Evolutionary conservation across 1,140 invertebrate genomes (phyloP).

Genomic region (Dendroctonus ponderosae): DNA sequence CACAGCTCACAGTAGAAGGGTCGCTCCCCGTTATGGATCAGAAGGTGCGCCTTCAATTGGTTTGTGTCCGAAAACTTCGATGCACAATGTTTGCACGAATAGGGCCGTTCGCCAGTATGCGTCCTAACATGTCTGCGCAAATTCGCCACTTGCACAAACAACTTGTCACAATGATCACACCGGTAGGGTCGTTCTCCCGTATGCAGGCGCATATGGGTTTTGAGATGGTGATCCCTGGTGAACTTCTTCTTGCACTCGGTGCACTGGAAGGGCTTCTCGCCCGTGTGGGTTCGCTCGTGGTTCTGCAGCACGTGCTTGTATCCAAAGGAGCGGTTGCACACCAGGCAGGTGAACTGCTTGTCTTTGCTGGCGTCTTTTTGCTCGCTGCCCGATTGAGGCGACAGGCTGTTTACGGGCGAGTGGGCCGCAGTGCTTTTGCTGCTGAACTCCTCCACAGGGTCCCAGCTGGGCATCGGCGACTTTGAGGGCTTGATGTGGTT

Average conservation of each 20-base stretch:
- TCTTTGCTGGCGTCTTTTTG: slow-evolving; percentile 62
- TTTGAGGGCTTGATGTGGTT: too few species aligned
- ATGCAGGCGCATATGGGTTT: slow-evolving; percentile 89
- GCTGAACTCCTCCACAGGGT: too few species aligned
- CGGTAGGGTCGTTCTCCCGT: slow-evolving; percentile 92
- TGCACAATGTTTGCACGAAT: slow-evolving; percentile 85
- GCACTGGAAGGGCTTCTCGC: slow-evolving; percentile 95
- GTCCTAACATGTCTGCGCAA: slow-evolving; percentile 88
- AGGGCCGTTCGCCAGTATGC: slow-evolving; percentile 93
- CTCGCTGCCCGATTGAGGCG: slow-evolving; percentile 40
- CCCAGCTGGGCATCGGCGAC: too few species aligned
- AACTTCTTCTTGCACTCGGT: slow-evolving; percentile 92
- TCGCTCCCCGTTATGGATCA: slow-evolving; percentile 88
- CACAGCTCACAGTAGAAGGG: slow-evolving; percentile 80
- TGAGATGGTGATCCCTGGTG: slow-evolving; percentile 92
- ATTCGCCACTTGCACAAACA: slow-evolving; percentile 94
- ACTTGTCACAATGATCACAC: slow-evolving; percentile 85
- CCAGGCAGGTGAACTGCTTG: slow-evolving; percentile 83
- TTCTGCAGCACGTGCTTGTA: slow-evolving; percentile 96
- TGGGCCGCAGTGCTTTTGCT: too few species aligned
- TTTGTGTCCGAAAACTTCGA: slow-evolving; percentile 92
- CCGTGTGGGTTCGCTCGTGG: slow-evolving; percentile 94
- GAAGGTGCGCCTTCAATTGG: slow-evolving; percentile 86
- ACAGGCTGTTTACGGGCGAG: too few species aligned
- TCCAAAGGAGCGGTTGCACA: slow-evolving; percentile 82